phyloP scores from a whole-genome alignment of 2,888 invertebrate genomes.

The Slavum lentiscoides region DNA sequence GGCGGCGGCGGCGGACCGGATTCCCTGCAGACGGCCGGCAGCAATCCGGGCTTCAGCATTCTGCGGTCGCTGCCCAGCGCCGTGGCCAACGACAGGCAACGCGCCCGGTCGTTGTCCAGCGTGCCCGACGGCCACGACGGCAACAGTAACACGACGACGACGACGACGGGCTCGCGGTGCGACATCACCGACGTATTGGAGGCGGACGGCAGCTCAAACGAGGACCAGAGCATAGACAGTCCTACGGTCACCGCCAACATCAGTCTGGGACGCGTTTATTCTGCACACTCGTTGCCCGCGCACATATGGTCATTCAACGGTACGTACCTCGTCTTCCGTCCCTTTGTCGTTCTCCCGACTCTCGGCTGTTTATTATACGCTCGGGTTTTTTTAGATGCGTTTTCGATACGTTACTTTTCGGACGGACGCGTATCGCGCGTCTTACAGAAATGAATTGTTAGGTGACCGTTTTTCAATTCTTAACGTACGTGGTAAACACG shows the following conservation, averaged over 20 bases:
- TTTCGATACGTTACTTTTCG: too few species aligned
- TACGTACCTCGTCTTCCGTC: constrained; percentile 33
- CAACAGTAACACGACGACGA: constrained; percentile 63
- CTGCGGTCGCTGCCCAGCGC: constrained; percentile 73
- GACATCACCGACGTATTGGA: constrained; percentile 69
- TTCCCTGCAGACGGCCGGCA: constrained; percentile 66
- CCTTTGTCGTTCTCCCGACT: too few species aligned
- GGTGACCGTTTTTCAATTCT: too few species aligned
- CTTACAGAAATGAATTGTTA: too few species aligned
- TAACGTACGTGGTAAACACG: too few species aligned
- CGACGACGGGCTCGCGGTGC: constrained; percentile 64
- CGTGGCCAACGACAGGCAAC: constrained; percentile 76
- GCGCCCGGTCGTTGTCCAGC: constrained; percentile 80
- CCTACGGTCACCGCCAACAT: constrained; percentile 62
- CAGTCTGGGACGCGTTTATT: constrained; percentile 75
- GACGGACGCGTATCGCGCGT: too few species aligned
- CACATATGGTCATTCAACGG: constrained; percentile 90
- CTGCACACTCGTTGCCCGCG: constrained; percentile 83
- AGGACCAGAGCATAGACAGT: constrained; percentile 66
- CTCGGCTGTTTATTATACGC: too few species aligned
- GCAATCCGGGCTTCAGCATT: constrained; percentile 69
- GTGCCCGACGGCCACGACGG: constrained; percentile 77
- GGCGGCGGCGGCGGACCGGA: constrained; percentile 73
- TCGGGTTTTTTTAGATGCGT: too few species aligned
- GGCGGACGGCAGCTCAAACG: constrained; percentile 72